Evolutionary conservation across 2,797 vertebrate species (phyloP).

Genomic region (Loris lydekkerianus): DNA sequence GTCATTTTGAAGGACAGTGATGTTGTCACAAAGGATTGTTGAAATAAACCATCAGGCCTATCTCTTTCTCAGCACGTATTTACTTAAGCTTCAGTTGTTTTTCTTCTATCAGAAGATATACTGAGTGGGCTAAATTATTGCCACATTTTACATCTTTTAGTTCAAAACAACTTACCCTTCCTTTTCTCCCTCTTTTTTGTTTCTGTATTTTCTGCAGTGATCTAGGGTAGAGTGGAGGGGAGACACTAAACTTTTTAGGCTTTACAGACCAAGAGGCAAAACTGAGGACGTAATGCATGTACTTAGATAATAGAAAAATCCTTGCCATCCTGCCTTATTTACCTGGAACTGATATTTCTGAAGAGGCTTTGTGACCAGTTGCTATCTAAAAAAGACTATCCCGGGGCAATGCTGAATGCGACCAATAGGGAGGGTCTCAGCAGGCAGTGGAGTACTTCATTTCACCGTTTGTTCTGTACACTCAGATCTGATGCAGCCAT

Average conservation of each 20-base stretch:
- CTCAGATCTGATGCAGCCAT: background rate
- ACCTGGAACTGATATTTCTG: background rate
- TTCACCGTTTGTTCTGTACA: background rate
- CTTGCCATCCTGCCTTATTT: background rate
- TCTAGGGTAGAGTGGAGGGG: background rate
- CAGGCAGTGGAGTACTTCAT: background rate
- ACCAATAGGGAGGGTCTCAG: background rate
- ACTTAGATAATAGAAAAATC: background rate
- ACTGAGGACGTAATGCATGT: background rate
- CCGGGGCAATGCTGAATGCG: background rate
- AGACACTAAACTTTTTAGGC: background rate
- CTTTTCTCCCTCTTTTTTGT: background rate
- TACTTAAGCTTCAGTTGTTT: conserved; percentile 49
- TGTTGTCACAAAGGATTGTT: background rate
- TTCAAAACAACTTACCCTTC: conserved; percentile 9
- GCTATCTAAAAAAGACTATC: background rate
- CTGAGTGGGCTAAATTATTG: conserved; percentile 24
- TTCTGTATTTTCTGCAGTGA: background rate
- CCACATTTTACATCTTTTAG: background rate
- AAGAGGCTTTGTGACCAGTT: background rate
- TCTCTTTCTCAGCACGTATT: conserved; percentile 39
- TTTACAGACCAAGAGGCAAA: conserved; percentile 41
- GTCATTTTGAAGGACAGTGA: conserved; percentile 53
- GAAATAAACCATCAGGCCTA: conserved; percentile 32
- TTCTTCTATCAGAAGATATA: conserved; percentile 31